Evolutionary conservation across 2,888 invertebrate genomes (phyloP), one percentile per base, ranked within the genome.

Genomic region (Flexamia atlantica): DNA sequence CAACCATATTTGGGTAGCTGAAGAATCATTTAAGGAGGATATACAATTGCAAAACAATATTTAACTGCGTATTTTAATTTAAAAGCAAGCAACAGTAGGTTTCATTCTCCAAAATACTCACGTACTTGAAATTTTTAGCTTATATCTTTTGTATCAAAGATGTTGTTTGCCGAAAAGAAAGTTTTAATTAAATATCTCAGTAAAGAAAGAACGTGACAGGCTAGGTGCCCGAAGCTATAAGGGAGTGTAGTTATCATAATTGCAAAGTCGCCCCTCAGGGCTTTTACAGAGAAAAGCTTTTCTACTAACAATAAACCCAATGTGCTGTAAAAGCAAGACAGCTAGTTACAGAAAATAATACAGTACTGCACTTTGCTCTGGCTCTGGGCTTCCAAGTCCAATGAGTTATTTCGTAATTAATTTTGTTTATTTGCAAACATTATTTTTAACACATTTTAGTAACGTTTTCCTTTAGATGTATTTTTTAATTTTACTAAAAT

Each of bases 161-260:
- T 23, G 53, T 23, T n/a, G 53, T 53, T 53, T 2, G 3, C 23
- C 23, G 53, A 53, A 53, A 53, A 53, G 53, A 53, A 53, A 53
- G 53, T 53, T 53, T 53, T 53, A 53, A 53, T 53, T 53, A 53
- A 53, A 53, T 53, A 53, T 53, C 53, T 53, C 53, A 53, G 53
- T 23, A 20, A 53, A 53, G 53, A 53, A 53, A 53, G 23, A 23
- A 53, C 53, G 53, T 23, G 53, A 53, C 53, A 53, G 36, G 36
- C 53, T 23, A 23, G 20, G 23, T 23, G 53, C 53, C 53, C 23
- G 1, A 5, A 23, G 53, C 53, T 20, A 14, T 53, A 20, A 3
- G 20, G 53, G 46, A 17, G 36, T 36, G 36, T 17, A 53, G 53
- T 53, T 53, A 53, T 53, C 53, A 53, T 53, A 53, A 53, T 53